Base-by-base conservation (phyloP, 2,797 vertebrate genomes). In the Hydrolagus colliei region DNA sequence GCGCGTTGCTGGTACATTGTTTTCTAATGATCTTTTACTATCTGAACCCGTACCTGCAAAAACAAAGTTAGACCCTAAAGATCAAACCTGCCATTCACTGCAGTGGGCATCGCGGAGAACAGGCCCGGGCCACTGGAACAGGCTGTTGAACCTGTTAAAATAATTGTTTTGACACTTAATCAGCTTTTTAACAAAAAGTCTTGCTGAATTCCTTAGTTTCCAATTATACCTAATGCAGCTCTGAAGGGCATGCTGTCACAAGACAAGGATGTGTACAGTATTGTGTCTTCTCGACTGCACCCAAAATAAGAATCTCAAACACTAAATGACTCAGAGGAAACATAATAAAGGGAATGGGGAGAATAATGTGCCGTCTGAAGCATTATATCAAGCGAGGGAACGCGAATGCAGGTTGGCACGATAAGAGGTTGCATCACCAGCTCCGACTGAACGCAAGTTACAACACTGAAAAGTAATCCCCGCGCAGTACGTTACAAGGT, bases 91-190 rank as follows among this genome's bases (percentile, higher is more conserved):
- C 18, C 79, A 84, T 71, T 71, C 65, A 84, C 41, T 71, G 35
- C 32, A 35, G 16, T 68, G 32, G 32, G 79, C 41, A 52, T 52
- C 41, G 41, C 6, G 6, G 6, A 52, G 41, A 27, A 71, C 27
- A 62, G 41, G 71, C 67, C 9, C 22, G 41, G 79, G 79, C 68
- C 79, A 84, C 16, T 84, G 32, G 1, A 71, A 67, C 79, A 18
- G 68, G 63, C 20, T 11, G 32, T n/a, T 84, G 79, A 84, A 67
- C 79, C 67, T 71, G 27, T 84, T 84, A 84, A 84, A 84, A 71
- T 84, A 84, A 84, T 84, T 84, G 65, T 84, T 41, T 80, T 73
- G 67, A 32, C 71, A 65, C 65, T 84, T 71, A 84, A 84, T 84
- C 79, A 84, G 65, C 79, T 84, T 84, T 61, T 41, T 12, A 11